A percentile compares a stretch with the other conserved stretches of the same genome.
These are phyloP conservation scores for Drosophila gaucha DNA, from an alignment of 2,888 invertebrate species.

Conservation along the genomic window DNA sequence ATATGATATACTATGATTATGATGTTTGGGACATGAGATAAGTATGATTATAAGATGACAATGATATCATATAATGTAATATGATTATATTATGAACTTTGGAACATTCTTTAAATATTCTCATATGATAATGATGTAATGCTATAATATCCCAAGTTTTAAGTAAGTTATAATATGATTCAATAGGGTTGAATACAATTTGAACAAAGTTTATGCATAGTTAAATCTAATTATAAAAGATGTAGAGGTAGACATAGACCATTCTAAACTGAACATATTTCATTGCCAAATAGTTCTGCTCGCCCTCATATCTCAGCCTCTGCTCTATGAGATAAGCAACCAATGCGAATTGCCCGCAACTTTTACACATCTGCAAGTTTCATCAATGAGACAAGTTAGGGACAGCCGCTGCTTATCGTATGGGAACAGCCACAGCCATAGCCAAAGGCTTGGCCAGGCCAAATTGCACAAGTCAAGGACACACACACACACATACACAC, in stretches of 20 bases:
- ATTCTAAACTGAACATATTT: neutral
- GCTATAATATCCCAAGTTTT: too few species aligned
- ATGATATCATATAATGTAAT: neutral
- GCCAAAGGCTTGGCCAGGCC: constrained; percentile 21
- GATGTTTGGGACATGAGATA: too few species aligned
- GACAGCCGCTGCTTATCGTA: constrained; percentile 9
- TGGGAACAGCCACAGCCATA: constrained; percentile 8
- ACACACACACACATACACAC: constrained; percentile 9
- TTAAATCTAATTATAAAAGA: too few species aligned
- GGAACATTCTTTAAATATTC: too few species aligned
- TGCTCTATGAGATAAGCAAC: neutral
- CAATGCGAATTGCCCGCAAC: neutral
- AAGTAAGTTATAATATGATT: too few species aligned
- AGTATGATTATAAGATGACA: too few species aligned
- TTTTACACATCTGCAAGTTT: neutral
- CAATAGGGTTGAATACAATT: too few species aligned
- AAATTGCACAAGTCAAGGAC: constrained; percentile 72
- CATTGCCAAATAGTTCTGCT: neutral
- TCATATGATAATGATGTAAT: too few species aligned
- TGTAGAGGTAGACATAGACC: too few species aligned
- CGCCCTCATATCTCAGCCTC: too few species aligned
- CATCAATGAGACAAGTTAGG: constrained; percentile 4
- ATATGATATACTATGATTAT: neutral
- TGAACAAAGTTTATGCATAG: too few species aligned
- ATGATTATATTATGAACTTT: too few species aligned